Evolutionary conservation across 2,888 invertebrate genomes (phyloP).

Genomic region (Cotesia congregata): DNA sequence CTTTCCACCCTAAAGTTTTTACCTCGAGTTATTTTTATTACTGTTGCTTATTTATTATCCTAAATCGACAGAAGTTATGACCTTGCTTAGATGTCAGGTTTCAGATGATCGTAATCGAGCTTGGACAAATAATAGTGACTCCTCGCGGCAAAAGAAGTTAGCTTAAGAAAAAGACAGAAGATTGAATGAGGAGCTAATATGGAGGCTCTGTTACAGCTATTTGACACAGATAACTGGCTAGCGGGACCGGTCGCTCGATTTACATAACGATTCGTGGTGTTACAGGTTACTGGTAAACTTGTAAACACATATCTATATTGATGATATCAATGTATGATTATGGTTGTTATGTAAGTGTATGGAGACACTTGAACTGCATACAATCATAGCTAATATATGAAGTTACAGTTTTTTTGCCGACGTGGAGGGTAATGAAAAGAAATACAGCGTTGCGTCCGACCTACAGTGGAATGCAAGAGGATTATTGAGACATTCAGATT

Average conservation of each 20-base stretch:
- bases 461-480: neutral
- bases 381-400: neutral
- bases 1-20: neutral
- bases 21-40: neutral
- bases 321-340: neutral
- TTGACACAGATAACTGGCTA: slow-evolving; percentile 65
- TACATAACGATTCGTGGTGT: slow-evolving; percentile 58
- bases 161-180: neutral
- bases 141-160: neutral
- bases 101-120: too few species aligned
- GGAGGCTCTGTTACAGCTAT: slow-evolving; percentile 63
- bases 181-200: slow-evolving; percentile 25
- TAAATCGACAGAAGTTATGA: neutral
- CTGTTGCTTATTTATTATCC: neutral
- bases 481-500: neutral
- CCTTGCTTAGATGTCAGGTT: neutral
- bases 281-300: slow-evolving; percentile 1
- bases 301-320: slow-evolving; percentile 4
- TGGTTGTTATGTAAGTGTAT: neutral
- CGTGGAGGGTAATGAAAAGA: neutral
- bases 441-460: neutral
- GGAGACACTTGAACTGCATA: neutral
- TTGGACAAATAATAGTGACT: neutral
- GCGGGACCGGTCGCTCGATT: slow-evolving; percentile 64
- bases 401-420: neutral